Conservation (phyloP, 2,888 invertebrate genomes). For the Therioaphis trifolii region DNA sequence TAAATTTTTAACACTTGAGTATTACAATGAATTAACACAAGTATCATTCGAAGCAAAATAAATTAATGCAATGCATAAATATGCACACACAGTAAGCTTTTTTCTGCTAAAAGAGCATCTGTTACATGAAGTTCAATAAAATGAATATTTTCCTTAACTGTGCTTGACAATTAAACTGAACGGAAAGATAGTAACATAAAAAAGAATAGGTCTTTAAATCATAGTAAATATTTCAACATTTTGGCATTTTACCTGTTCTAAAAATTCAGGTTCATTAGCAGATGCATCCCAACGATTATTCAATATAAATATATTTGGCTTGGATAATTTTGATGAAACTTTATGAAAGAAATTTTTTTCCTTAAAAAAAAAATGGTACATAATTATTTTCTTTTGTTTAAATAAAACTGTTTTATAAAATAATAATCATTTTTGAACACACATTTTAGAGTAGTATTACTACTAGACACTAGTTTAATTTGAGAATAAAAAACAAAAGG, state of each 20-base stretch:
- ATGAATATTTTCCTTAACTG: constrained; percentile 39
- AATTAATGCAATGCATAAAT: not conserved
- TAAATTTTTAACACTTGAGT: constrained; percentile 65
- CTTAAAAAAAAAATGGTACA: constrained; percentile 71
- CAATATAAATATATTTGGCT: constrained; percentile 98
- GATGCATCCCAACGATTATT: constrained; percentile 99
- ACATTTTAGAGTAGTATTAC: too few relatives aligned
- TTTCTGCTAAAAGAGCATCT: not conserved
- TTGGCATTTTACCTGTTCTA: constrained; percentile 81
- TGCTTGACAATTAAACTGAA: constrained; percentile 59
- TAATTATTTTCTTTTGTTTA: not conserved
- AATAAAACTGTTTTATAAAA: too few relatives aligned
- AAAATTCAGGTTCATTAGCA: constrained; percentile 92
- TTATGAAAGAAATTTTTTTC: constrained; percentile 99
- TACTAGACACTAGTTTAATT: too few relatives aligned
- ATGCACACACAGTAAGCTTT: not conserved
- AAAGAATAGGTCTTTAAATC: constrained; percentile 38
- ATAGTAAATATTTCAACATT: not conserved
- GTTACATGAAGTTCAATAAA: not conserved
- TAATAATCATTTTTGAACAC: too few relatives aligned
- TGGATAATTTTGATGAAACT: constrained; percentile 94
- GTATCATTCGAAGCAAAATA: not conserved
- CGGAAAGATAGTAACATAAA: constrained; percentile 42
- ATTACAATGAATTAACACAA: not conserved
- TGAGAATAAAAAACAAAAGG: too few relatives aligned